phyloP scores from a whole-genome alignment of 2,797 vertebrate species.

The Ptychobarbus kaznakovi region DNA sequence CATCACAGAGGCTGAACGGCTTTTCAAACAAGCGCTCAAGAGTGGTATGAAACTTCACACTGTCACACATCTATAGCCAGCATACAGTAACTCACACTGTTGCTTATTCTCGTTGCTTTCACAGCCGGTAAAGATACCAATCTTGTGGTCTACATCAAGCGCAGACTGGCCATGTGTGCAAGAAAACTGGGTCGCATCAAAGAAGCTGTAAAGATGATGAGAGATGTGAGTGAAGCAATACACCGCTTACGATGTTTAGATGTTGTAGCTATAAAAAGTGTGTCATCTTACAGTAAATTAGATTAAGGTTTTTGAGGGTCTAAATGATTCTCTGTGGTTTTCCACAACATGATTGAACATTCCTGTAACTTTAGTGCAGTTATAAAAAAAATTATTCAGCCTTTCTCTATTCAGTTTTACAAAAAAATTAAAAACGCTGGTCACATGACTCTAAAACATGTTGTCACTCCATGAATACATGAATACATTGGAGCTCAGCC shows the following conservation, averaged over 20 bases:
- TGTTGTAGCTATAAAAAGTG: not conserved
- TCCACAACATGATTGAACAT: not conserved
- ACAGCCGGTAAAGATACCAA: slow-evolving; percentile 97
- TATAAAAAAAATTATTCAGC: not conserved
- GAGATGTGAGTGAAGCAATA: slow-evolving; percentile 88
- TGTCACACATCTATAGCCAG: not conserved
- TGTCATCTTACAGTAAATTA: not conserved
- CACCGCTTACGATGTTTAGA: not conserved
- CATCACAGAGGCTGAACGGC: slow-evolving; percentile 94
- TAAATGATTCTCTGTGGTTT: not conserved
- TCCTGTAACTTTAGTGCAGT: not conserved
- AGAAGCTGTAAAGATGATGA: slow-evolving; percentile 99
- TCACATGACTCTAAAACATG: not conserved
- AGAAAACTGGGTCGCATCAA: slow-evolving; percentile 95
- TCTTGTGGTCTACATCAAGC: slow-evolving; percentile 95
- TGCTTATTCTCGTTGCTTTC: slow-evolving; percentile 21
- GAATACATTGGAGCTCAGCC: not conserved
- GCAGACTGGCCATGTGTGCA: slow-evolving; percentile 97
- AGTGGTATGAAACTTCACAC: slow-evolving; percentile 81
- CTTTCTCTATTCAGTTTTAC: not conserved
- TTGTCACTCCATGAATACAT: not conserved
- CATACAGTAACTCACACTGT: not conserved
- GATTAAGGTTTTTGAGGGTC: not conserved
- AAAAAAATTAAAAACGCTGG: not conserved
- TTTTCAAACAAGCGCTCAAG: slow-evolving; percentile 95